These are phyloP conservation scores for Mormyrus hasselquistii DNA, from an alignment of 2,797 vertebrate genomes.

Conservation along the genomic window DNA sequence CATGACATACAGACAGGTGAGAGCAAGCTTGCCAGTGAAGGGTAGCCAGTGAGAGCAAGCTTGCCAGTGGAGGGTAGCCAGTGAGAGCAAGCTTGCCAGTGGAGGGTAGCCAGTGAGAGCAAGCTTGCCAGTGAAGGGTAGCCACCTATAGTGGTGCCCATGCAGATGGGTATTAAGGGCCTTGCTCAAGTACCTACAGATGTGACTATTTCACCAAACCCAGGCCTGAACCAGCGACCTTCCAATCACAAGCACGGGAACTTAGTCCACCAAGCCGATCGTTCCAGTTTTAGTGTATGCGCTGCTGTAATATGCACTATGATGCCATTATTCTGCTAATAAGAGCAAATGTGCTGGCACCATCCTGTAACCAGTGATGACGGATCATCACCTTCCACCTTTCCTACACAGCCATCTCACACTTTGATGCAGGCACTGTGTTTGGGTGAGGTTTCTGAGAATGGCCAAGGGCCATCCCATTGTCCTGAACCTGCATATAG, in stretches of 20 bases:
- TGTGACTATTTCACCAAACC: not conserved
- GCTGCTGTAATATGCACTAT: not conserved
- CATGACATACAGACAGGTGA: not conserved
- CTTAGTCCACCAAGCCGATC: not conserved
- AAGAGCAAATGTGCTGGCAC: not conserved
- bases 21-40: not conserved
- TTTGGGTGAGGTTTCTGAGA: not conserved
- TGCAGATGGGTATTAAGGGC: not conserved
- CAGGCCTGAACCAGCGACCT: not conserved
- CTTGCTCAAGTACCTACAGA: not conserved
- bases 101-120: not conserved
- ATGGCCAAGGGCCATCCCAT: not conserved
- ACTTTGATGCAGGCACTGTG: not conserved
- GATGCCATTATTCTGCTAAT: not conserved
- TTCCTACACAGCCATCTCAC: not conserved
- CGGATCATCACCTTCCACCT: not conserved
- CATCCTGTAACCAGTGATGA: not conserved
- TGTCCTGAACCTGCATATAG: not conserved
- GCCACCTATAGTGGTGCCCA: not conserved
- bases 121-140: not conserved
- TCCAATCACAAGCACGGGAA: not conserved
- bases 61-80: too few relatives aligned
- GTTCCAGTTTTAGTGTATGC: not conserved
- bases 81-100: too few relatives aligned
- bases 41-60: too few relatives aligned